These are phyloP conservation scores for Taurulus bubalis DNA, from an alignment of 2,113 vertebrate genomes.

Conservation along the genomic window DNA sequence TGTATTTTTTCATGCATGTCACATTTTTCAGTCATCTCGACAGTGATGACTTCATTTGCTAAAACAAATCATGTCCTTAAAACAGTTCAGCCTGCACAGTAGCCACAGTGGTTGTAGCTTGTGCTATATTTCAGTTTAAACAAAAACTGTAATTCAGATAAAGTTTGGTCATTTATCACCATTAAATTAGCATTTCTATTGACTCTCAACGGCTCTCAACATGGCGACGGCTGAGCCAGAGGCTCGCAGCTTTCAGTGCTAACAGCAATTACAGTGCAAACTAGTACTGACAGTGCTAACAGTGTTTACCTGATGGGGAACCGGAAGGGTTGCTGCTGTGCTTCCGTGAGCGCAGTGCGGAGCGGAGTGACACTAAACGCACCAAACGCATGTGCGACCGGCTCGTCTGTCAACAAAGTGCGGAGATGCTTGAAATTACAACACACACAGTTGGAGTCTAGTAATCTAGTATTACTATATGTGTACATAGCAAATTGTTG, in stretches of 20 bases:
- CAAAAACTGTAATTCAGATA: background rate
- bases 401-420: background rate
- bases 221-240: no score
- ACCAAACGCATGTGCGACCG: background rate
- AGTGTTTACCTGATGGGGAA: background rate
- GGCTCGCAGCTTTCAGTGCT: background rate
- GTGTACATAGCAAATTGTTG: background rate
- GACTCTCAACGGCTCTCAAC: no score
- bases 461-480: background rate
- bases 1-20: slow-evolving; percentile 22
- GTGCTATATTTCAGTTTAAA: background rate
- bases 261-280: background rate
- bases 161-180: background rate
- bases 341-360: background rate
- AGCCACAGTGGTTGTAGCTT: background rate
- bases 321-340: background rate
- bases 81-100: background rate
- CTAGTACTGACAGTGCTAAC: background rate
- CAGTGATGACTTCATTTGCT: slow-evolving; percentile 16
- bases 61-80: slow-evolving; percentile 9
- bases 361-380: background rate
- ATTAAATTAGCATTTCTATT: background rate
- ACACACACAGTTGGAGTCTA: background rate
- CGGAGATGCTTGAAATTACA: background rate
- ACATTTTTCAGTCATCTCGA: slow-evolving; percentile 9